Evolutionary conservation across 2,888 invertebrate genomes (phyloP).

Genomic region (Leucania comma): DNA sequence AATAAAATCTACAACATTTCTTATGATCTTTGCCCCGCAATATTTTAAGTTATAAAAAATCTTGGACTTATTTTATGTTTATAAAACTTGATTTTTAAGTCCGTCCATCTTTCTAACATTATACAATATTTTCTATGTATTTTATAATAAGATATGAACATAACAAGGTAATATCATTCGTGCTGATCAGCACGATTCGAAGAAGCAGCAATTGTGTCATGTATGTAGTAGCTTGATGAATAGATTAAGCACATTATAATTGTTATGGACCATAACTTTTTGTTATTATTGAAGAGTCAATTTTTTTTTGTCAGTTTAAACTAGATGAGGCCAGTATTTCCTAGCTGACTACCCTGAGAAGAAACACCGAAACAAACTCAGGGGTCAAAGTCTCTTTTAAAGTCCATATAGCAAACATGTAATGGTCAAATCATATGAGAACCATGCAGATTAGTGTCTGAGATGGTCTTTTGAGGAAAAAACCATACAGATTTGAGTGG

Average conservation of each 20-base stretch:
- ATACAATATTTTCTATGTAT: background rate
- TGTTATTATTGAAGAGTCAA: background rate
- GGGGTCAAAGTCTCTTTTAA: too few relatives aligned
- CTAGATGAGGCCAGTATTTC: too few relatives aligned
- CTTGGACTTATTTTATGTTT: background rate
- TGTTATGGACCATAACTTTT: background rate
- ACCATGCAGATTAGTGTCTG: too few relatives aligned
- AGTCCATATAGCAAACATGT: too few relatives aligned
- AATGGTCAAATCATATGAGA: too few relatives aligned
- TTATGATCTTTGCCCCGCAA: conserved; percentile 4
- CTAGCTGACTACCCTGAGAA: too few relatives aligned
- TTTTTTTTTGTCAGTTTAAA: too few relatives aligned
- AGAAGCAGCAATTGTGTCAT: conserved; percentile 18
- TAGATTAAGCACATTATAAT: conserved; percentile 31
- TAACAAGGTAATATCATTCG: conserved; percentile 18
- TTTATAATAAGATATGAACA: background rate
- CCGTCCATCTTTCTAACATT: background rate
- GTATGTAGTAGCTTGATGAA: conserved; percentile 33
- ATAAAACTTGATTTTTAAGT: background rate
- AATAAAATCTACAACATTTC: background rate
- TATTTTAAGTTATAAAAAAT: background rate
- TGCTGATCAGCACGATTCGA: conserved; percentile 32
- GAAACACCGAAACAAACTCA: too few relatives aligned
- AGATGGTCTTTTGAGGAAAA: too few relatives aligned
- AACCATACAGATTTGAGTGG: too few relatives aligned